Conservation (phyloP, 2,797 vertebrate genomes). For the Oceanodroma leucorhoa region DNA sequence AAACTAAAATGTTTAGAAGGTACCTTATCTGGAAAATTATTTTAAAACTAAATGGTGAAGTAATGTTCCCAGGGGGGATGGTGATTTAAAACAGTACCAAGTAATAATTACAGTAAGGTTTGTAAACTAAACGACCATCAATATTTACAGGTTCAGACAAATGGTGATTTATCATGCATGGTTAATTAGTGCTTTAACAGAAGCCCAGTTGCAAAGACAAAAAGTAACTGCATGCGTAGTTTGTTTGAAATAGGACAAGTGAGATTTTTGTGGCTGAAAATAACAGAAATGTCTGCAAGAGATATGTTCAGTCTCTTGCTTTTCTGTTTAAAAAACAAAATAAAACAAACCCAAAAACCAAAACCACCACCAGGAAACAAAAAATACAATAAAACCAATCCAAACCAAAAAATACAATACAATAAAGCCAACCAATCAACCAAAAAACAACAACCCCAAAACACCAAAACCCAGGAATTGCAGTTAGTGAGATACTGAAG, state of each 20-base stretch:
- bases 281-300: background rate
- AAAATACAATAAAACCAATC: background rate
- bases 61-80: background rate
- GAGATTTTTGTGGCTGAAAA: background rate
- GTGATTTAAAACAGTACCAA: background rate
- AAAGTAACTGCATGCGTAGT: background rate
- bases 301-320: background rate
- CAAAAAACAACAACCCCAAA: background rate
- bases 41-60: slow-evolving; percentile 18
- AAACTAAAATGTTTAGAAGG: background rate
- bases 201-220: background rate
- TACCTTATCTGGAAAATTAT: slow-evolving; percentile 38
- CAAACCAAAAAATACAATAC: background rate
- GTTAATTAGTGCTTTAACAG: background rate
- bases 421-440: background rate
- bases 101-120: background rate
- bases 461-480: background rate
- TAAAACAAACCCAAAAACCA: background rate
- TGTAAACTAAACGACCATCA: background rate
- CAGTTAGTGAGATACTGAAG: background rate
- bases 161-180: background rate
- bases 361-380: background rate
- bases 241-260: background rate
- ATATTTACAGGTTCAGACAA: slow-evolving; percentile 7
- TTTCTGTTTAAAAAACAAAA: background rate